A percentile compares a stretch with the other conserved stretches of the same genome.
These are phyloP conservation scores for Parelbella ahira DNA, from an alignment of 2,888 invertebrate genomes.

Conservation along the genomic window DNA sequence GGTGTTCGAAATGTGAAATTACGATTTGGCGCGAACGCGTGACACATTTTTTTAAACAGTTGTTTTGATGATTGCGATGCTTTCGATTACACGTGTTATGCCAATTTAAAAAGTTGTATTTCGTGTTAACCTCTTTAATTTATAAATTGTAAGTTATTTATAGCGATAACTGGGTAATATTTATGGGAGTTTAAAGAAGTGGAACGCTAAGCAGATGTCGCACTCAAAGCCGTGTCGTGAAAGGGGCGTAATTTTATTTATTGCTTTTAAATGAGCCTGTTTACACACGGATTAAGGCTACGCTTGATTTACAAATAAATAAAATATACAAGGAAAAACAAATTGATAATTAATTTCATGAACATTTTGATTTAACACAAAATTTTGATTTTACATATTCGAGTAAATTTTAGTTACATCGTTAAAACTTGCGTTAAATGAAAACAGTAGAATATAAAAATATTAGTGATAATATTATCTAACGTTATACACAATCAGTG, in stretches of 20 bases:
- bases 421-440: no score
- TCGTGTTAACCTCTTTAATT: constrained; percentile 31
- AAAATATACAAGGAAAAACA: constrained; percentile 12
- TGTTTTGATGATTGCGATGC: constrained; percentile 50
- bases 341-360: neutral
- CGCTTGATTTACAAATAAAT: constrained; percentile 29
- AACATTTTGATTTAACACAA: no score
- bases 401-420: no score
- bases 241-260: constrained; percentile 75
- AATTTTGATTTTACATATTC: no score
- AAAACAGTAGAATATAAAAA: no score
- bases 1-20: constrained; percentile 77
- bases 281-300: constrained; percentile 42
- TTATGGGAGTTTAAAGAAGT: constrained; percentile 58
- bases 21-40: constrained; percentile 69
- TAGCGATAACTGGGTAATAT: constrained; percentile 56
- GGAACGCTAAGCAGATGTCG: constrained; percentile 58
- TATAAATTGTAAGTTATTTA: constrained; percentile 38
- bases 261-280: constrained; percentile 73
- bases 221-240: constrained; percentile 56
- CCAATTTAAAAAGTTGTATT: constrained; percentile 41
- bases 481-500: constrained; percentile 26
- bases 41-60: constrained; percentile 53
- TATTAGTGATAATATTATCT: constrained; percentile 8
- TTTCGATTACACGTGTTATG: constrained; percentile 50